Conservation (phyloP, 2,113 vertebrate genomes). For the Ginglymostoma cirratum region DNA sequence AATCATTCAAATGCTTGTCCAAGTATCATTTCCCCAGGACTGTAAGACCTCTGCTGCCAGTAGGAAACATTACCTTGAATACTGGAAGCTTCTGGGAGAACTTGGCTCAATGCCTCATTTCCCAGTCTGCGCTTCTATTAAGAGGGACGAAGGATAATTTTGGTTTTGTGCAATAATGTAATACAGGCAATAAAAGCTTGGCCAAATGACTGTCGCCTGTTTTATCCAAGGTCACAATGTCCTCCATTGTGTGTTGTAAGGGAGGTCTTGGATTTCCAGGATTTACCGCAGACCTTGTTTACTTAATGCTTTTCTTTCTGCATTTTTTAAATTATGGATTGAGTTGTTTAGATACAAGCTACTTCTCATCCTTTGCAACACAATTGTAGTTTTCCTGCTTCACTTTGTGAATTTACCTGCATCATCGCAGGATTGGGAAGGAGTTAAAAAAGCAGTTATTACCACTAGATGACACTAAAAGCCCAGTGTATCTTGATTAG, state of each 20-base stretch:
- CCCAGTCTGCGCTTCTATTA: not conserved
- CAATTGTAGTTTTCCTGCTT: not conserved
- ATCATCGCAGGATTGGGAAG: not conserved
- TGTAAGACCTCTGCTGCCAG: not conserved
- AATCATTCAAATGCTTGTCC: not conserved
- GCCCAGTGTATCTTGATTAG: not conserved
- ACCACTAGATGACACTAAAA: conserved; percentile 21
- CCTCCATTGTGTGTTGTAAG: not conserved
- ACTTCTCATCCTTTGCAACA: not conserved
- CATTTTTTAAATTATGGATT: not conserved
- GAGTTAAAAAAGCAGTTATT: not conserved
- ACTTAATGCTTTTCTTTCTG: not conserved
- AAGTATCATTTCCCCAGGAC: not conserved
- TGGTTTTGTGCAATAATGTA: not conserved
- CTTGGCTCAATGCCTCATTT: too few species aligned
- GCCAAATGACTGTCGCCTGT: not conserved
- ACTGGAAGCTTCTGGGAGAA: not conserved
- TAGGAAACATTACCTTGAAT: not conserved
- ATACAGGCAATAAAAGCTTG: not conserved
- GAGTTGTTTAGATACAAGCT: not conserved
- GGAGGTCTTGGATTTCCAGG: not conserved
- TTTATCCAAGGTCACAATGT: not conserved
- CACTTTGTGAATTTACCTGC: not conserved
- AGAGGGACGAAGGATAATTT: not conserved
- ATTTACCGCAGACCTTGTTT: not conserved